phyloP scores from a whole-genome alignment of 2,797 vertebrate genomes.

The Trichosurus vulpecula region DNA sequence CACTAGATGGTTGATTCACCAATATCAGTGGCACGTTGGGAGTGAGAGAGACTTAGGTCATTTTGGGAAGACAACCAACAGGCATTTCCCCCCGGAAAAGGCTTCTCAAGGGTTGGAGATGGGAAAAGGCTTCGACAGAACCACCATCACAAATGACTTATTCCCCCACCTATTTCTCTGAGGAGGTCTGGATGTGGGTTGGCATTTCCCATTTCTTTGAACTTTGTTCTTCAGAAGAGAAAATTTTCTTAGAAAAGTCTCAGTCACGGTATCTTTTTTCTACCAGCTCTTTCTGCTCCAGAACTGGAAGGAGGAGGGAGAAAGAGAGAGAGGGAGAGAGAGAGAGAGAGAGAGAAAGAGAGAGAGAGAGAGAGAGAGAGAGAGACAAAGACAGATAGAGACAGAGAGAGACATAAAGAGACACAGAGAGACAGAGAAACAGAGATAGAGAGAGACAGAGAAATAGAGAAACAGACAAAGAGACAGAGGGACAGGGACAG shows the following conservation, averaged over 20 bases:
- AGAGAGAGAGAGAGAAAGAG: too few species aligned
- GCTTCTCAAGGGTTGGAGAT: background rate
- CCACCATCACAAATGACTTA: background rate
- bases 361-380: accelerated
- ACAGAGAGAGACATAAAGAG: too few species aligned
- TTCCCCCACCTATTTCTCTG: background rate
- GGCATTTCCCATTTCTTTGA: background rate
- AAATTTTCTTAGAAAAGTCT: background rate
- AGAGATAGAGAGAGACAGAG: too few species aligned
- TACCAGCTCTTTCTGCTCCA: background rate
- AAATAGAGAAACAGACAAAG: too few species aligned
- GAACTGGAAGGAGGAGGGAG: background rate
- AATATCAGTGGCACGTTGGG: conserved; percentile 55
- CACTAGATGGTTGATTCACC: conserved; percentile 73
- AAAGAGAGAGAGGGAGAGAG: too few species aligned
- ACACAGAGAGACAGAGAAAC: too few species aligned
- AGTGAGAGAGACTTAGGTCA: conserved; percentile 58
- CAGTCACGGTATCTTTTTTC: background rate
- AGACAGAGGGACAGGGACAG: too few species aligned
- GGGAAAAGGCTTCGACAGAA: background rate
- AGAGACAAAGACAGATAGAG: too few species aligned
- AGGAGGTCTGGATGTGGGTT: background rate
- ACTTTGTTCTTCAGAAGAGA: background rate
- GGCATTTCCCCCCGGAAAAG: conserved; percentile 54
- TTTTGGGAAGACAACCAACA: conserved; percentile 55